Conservation (phyloP, 2,797 vertebrate genomes). For the Caiman crocodilus region DNA sequence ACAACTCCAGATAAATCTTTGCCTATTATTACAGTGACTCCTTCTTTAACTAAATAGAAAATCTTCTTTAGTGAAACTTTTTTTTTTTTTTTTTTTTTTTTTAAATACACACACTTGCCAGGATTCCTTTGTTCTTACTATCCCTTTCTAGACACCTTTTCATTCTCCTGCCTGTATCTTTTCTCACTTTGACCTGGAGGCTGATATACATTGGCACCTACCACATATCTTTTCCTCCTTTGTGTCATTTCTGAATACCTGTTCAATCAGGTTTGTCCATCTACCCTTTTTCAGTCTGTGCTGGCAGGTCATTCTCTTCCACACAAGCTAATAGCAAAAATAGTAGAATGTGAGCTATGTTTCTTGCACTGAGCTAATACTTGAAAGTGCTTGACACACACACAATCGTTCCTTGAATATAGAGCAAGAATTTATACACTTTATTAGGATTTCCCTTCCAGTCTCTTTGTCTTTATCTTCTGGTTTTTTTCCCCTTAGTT, state of each 20-base stretch:
- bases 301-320: background rate
- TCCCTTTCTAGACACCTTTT: background rate
- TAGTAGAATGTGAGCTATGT: no score
- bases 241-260: background rate
- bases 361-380: background rate
- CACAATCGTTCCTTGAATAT: background rate
- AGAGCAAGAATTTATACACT: background rate
- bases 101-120: background rate
- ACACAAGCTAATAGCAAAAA: background rate
- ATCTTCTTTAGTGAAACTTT: background rate
- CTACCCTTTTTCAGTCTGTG: background rate
- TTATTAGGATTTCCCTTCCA: background rate
- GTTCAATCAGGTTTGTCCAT: background rate
- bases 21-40: background rate
- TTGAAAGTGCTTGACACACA: background rate
- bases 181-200: background rate
- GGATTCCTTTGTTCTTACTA: background rate
- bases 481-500: background rate
- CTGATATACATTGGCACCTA: background rate
- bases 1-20: background rate
- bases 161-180: background rate
- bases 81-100: background rate
- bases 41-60: background rate
- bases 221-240: background rate
- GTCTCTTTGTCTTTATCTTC: background rate